These are phyloP conservation scores for Urocitellus parryii DNA, from an alignment of 2,113 vertebrate genomes.

Conservation along the genomic window DNA sequence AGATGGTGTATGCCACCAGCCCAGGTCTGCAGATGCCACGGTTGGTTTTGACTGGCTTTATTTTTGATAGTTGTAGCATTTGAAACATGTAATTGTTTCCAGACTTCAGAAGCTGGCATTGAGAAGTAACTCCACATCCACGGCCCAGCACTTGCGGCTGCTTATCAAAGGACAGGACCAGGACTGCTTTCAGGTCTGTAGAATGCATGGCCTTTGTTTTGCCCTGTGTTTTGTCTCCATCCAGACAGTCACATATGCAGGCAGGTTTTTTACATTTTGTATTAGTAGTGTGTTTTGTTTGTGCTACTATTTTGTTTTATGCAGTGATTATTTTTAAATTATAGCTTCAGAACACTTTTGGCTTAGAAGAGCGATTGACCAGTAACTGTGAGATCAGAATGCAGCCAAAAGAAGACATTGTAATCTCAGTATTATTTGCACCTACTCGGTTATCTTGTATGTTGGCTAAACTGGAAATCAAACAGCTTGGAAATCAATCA, in stretches of 20 bases:
- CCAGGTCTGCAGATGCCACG: background rate
- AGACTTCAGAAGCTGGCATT: slow-evolving; percentile 96
- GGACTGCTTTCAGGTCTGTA: slow-evolving; percentile 96
- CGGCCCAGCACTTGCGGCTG: slow-evolving; percentile 92
- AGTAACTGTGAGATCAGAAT: slow-evolving; percentile 94
- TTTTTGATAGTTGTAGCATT: background rate
- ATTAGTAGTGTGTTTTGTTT: background rate
- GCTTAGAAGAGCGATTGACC: slow-evolving; percentile 92
- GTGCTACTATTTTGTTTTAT: background rate
- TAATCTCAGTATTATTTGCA: slow-evolving; percentile 93
- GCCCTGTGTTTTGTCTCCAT: background rate
- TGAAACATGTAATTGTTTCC: slow-evolving; percentile 71
- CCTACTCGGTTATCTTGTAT: slow-evolving; percentile 95
- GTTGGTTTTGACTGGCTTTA: background rate
- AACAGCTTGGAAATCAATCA: slow-evolving; percentile 91
- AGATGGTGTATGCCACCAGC: background rate
- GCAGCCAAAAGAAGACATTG: slow-evolving; percentile 92
- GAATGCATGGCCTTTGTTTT: background rate
- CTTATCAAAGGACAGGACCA: slow-evolving; percentile 97
- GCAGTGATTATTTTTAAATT: slow-evolving; percentile 66
- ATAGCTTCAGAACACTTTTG: slow-evolving; percentile 95
- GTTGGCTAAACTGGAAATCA: slow-evolving; percentile 98
- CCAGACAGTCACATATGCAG: background rate
- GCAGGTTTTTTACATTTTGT: background rate
- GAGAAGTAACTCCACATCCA: slow-evolving; percentile 91